Evolutionary conservation across 2,888 invertebrate species (phyloP).

Genomic region (Chloromyia formosa): DNA sequence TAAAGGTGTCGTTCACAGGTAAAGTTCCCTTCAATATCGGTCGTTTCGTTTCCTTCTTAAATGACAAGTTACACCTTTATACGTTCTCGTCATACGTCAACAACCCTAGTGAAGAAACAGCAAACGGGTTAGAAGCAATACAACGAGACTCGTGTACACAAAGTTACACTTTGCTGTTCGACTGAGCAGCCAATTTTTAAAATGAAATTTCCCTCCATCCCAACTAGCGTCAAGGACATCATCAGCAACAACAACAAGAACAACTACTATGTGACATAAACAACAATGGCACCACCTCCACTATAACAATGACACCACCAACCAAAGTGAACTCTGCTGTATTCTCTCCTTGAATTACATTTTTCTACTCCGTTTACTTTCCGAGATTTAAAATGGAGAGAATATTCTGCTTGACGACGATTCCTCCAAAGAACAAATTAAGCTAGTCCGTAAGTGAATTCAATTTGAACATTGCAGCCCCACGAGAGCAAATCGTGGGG

Average conservation of each 20-base stretch:
- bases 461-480: constrained; percentile 12
- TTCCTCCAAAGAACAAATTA: constrained; percentile 70
- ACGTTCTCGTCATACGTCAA: neutral
- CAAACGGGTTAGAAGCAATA: constrained; percentile 1
- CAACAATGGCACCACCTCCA: too few relatives aligned
- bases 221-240: constrained; percentile 10
- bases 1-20: constrained; percentile 75
- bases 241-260: constrained; percentile 6
- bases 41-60: too few relatives aligned
- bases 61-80: neutral
- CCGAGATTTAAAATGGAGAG: constrained; percentile 79
- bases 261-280: neutral
- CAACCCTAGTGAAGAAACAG: neutral
- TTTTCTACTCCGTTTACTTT: constrained; percentile 53
- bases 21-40: constrained; percentile 52
- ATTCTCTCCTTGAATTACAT: constrained; percentile 42
- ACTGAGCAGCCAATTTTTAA: constrained; percentile 32
- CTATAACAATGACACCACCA: neutral
- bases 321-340: constrained; percentile 22
- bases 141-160: constrained; percentile 20
- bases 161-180: constrained; percentile 33
- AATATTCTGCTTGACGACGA: constrained; percentile 76
- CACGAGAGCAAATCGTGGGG: neutral
- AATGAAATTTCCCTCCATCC: constrained; percentile 34
- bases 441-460: constrained; percentile 71